Evolutionary conservation across 2,113 vertebrate genomes (phyloP).

Genomic region (Elephas maximus): DNA sequence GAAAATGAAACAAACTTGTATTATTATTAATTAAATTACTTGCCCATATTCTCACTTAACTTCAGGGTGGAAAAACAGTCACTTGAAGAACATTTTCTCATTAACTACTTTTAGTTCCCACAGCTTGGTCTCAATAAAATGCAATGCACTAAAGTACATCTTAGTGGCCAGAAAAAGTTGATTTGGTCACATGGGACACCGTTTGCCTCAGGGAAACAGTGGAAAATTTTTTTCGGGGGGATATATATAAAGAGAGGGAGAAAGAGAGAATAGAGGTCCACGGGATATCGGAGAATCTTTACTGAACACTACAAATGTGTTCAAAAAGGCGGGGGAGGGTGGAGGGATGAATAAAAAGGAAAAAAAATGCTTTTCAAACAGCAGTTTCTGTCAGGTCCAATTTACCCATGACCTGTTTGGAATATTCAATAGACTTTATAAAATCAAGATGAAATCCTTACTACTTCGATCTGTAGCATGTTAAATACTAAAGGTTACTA

Average conservation of each 20-base stretch:
- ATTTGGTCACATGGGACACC: background rate
- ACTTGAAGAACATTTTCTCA: background rate
- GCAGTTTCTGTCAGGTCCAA: background rate
- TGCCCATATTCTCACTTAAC: background rate
- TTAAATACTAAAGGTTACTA: background rate
- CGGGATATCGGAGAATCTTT: background rate
- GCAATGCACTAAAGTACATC: background rate
- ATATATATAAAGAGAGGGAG: background rate
- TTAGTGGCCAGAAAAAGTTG: background rate
- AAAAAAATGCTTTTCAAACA: background rate
- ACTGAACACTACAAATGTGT: background rate
- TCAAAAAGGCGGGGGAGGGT: accelerated
- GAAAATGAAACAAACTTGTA: background rate
- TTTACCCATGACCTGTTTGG: background rate
- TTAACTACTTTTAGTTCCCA: background rate
- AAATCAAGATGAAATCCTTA: background rate
- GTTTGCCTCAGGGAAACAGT: background rate
- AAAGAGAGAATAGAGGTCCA: background rate
- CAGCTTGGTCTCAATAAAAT: background rate
- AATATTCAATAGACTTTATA: constrained; percentile 21
- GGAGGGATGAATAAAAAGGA: background rate
- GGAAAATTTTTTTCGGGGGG: background rate
- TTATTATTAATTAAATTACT: background rate
- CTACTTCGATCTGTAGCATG: background rate
- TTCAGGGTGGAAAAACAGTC: background rate